phyloP scores from a whole-genome alignment of 1,140 invertebrate genomes.

The Heliconius hermathena region DNA sequence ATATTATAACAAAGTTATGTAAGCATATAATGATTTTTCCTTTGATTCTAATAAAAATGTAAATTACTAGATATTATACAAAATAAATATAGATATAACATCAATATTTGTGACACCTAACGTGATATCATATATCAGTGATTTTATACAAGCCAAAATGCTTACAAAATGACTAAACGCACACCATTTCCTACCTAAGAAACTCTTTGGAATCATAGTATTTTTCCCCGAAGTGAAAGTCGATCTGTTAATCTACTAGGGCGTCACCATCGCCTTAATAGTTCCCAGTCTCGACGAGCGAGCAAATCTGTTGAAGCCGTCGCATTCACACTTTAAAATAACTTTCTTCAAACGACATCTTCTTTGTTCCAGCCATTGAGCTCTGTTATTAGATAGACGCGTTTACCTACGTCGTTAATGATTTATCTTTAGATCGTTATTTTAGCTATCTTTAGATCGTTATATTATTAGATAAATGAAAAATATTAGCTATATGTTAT shows the following conservation, averaged over 20 bases:
- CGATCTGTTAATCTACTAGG: constrained; percentile 33
- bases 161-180: not conserved
- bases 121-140: not conserved
- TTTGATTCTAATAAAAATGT: not conserved
- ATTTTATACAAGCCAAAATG: not conserved
- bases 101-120: too few species aligned
- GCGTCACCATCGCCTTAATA: constrained; percentile 32
- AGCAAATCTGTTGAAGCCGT: constrained; percentile 30
- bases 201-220: constrained; percentile 16
- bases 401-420: constrained; percentile 17
- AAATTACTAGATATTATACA: not conserved
- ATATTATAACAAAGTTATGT: not conserved
- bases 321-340: constrained; percentile 34
- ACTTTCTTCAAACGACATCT: constrained; percentile 31
- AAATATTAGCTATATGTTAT: not conserved
- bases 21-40: not conserved
- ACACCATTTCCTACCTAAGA: constrained; percentile 18
- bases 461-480: not conserved
- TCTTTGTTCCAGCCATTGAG: constrained; percentile 24
- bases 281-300: constrained; percentile 35
- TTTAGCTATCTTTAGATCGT: too few species aligned
- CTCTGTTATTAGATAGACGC: constrained; percentile 26
- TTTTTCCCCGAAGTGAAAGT: constrained; percentile 35
- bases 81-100: not conserved
- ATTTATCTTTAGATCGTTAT: constrained; percentile 1